Conservation (phyloP, 2,113 vertebrate genomes). For the Aldabrachelys gigantea region DNA sequence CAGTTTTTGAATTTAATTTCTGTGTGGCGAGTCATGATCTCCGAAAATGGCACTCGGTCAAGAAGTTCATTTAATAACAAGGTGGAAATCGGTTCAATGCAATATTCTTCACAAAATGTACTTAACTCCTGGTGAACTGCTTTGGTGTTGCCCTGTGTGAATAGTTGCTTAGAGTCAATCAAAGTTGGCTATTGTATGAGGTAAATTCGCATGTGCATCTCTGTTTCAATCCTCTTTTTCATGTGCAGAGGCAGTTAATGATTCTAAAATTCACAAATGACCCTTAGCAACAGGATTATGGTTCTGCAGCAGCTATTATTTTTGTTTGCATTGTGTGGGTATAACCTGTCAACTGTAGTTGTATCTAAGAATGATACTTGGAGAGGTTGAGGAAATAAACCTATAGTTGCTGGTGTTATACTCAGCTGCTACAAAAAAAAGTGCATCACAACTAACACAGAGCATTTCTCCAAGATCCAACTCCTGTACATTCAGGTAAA, state of each 20-base stretch:
- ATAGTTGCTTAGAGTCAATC: background rate
- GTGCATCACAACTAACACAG: background rate
- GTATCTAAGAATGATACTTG: background rate
- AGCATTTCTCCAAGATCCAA: background rate
- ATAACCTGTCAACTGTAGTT: background rate
- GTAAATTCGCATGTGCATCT: background rate
- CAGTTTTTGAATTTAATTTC: constrained; percentile 47
- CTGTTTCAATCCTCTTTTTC: background rate
- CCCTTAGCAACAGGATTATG: background rate
- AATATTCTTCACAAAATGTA: constrained; percentile 38
- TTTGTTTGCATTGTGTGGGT: background rate
- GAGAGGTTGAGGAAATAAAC: background rate
- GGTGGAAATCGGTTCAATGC: constrained; percentile 37
- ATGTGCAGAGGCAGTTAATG: background rate
- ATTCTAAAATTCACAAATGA: background rate
- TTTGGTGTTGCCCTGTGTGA: background rate
- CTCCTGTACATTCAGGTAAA: background rate
- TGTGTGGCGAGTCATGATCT: background rate
- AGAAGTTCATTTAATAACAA: constrained; percentile 34
- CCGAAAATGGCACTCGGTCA: constrained; percentile 26
- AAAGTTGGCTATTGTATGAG: background rate
- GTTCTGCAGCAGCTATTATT: accelerated
- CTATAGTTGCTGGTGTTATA: background rate
- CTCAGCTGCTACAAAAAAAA: background rate
- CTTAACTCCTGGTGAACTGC: constrained; percentile 35